phyloP scores from a whole-genome alignment of 2,113 vertebrate species.

The Neotragus pygmaeus region DNA sequence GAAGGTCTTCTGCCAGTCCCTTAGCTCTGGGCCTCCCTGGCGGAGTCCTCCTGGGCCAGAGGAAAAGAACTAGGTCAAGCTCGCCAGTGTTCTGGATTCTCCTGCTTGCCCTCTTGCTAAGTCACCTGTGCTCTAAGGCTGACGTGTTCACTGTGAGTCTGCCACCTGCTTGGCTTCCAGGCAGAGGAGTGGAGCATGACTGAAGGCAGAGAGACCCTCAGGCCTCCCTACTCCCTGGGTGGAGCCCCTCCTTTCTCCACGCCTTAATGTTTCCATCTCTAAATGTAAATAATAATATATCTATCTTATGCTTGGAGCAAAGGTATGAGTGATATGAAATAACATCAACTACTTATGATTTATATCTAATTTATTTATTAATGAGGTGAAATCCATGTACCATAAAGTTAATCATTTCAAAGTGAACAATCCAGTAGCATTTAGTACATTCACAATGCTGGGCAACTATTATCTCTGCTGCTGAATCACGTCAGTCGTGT shows the following conservation, averaged over 20 bases:
- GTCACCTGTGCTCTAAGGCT: not conserved
- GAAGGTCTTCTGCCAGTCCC: not conserved
- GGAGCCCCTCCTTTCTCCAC: not conserved
- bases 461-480: not conserved
- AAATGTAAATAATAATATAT: not conserved
- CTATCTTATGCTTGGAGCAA: not conserved
- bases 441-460: not conserved
- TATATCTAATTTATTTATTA: not conserved
- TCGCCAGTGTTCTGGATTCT: not conserved
- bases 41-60: not conserved
- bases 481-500: too few species aligned
- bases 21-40: not conserved
- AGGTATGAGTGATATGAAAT: not conserved
- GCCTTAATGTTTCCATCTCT: not conserved
- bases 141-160: not conserved
- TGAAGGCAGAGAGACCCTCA: not conserved
- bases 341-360: not conserved
- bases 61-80: not conserved
- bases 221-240: not conserved
- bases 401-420: not conserved
- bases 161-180: not conserved
- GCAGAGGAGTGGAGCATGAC: not conserved
- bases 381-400: not conserved
- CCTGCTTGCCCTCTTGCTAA: not conserved
- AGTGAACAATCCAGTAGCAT: not conserved